These are phyloP conservation scores for Xestia xanthographa DNA, from an alignment of 2,888 invertebrate species.

Conservation along the genomic window DNA sequence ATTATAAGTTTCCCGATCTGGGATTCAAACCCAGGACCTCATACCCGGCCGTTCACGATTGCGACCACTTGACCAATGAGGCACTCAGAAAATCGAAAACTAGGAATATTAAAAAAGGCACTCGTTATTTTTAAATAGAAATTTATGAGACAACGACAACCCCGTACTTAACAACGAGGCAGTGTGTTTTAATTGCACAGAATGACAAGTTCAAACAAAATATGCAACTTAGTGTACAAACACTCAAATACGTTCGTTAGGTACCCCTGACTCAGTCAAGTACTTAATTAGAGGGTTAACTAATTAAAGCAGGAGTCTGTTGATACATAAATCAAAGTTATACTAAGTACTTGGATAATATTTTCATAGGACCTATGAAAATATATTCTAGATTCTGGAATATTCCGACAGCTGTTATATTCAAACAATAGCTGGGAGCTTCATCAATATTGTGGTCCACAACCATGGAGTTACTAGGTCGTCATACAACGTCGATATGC, in stretches of 20 bases:
- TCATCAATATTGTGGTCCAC: constrained; percentile 35
- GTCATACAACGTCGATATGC: constrained; percentile 31
- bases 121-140: no score
- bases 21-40: neutral
- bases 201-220: neutral
- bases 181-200: neutral
- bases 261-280: neutral
- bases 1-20: neutral
- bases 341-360: neutral
- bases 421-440: constrained; percentile 8
- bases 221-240: neutral
- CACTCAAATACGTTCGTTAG: neutral
- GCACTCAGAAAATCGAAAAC: no score
- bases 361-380: constrained; percentile 2
- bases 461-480: constrained; percentile 21
- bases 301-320: neutral
- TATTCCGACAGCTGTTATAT: neutral
- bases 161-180: neutral
- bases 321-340: neutral
- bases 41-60: no score
- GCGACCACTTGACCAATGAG: no score
- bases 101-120: neutral
- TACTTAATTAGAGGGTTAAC: neutral
- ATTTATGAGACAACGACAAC: neutral
- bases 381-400: neutral